Evolutionary conservation across 2,888 invertebrate species (phyloP).

Genomic region (Pelosia muscerda): DNA sequence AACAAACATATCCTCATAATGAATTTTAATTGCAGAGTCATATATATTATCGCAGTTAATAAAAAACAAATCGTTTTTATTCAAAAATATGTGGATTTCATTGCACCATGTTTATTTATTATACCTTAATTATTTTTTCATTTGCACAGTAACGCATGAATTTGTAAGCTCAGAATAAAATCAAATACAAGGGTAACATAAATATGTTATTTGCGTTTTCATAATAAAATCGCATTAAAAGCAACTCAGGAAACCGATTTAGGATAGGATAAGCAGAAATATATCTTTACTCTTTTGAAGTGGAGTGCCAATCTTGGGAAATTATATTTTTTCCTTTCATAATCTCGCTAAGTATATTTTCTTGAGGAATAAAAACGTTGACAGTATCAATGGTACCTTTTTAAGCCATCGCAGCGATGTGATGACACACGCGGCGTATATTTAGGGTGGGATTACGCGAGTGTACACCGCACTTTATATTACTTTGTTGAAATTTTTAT

Average conservation of each 20-base stretch:
- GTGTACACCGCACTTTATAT: constrained; percentile 49
- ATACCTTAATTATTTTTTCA: constrained; percentile 18
- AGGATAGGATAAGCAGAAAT: constrained; percentile 54
- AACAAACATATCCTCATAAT: not conserved
- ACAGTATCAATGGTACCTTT: constrained; percentile 50
- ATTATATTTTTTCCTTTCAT: constrained; percentile 64
- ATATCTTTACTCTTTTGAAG: constrained; percentile 58
- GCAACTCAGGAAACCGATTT: constrained; percentile 56
- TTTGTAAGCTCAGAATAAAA: constrained; percentile 47
- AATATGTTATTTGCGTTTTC: constrained; percentile 54
- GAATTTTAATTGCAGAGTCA: not conserved
- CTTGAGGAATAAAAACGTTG: constrained; percentile 53
- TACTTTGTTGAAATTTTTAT: constrained; percentile 53
- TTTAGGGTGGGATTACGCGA: constrained; percentile 53
- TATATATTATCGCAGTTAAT: not conserved
- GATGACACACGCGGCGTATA: constrained; percentile 56
- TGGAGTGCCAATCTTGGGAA: constrained; percentile 61
- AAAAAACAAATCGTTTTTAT: not conserved
- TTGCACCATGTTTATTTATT: constrained; percentile 26
- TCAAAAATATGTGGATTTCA: constrained; percentile 31
- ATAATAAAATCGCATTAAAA: constrained; percentile 59
- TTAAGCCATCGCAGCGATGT: constrained; percentile 48
- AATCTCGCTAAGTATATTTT: constrained; percentile 65
- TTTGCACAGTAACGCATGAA: constrained; percentile 28
- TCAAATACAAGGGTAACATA: constrained; percentile 42